These are phyloP conservation scores for Setipinna tenuifilis DNA, from an alignment of 2,797 vertebrate species.

Conservation along the genomic window DNA sequence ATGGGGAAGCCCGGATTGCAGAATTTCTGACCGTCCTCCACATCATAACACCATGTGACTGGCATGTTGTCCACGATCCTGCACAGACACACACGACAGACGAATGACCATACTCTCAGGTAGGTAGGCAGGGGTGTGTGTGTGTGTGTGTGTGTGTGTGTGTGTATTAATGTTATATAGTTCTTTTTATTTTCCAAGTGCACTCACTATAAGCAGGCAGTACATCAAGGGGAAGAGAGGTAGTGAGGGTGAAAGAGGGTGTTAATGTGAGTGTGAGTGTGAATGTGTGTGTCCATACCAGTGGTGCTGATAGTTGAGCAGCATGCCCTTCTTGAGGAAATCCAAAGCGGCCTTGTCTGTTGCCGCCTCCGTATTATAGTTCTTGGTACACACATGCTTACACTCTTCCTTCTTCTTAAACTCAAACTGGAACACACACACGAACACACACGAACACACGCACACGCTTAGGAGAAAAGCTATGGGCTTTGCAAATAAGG, in stretches of 20 bases:
- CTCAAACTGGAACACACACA: conserved; percentile 76
- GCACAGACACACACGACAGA: conserved; percentile 13
- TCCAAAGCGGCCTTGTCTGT: conserved; percentile 83
- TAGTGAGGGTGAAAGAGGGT: neutral
- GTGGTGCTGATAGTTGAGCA: conserved; percentile 94
- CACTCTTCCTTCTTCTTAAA: conserved; percentile 83
- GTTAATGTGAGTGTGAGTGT: neutral
- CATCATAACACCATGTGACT: conserved; percentile 93
- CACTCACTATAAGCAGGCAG: no score
- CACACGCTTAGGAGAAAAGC: neutral
- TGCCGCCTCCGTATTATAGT: conserved; percentile 74
- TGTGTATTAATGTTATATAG: no score
- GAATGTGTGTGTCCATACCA: conserved; percentile 76
- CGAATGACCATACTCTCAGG: neutral
- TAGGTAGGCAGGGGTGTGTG: neutral
- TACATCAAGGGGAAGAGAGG: no score
- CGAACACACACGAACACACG: neutral
- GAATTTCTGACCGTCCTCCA: conserved; percentile 89
- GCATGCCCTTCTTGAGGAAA: conserved; percentile 93
- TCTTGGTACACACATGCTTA: conserved; percentile 81
- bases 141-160: no score
- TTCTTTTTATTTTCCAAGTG: no score
- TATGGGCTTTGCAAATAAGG: neutral
- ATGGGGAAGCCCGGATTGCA: conserved; percentile 94
- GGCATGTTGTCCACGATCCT: conserved; percentile 98